Evolutionary conservation across 2,797 vertebrate genomes (phyloP), one percentile per base, ranked within the genome.

Genomic region (Neostethus bicornis): DNA sequence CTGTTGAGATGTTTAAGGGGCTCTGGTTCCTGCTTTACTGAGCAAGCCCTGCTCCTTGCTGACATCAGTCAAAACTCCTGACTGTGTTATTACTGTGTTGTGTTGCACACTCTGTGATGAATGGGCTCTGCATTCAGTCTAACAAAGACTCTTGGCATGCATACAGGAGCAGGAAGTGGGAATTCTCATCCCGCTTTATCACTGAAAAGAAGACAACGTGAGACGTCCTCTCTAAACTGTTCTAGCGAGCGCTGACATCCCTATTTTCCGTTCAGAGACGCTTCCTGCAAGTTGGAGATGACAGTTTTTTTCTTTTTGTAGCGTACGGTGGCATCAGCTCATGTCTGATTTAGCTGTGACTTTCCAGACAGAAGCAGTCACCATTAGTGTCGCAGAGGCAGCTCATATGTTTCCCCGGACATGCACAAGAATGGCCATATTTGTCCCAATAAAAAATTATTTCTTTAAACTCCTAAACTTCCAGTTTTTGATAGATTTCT

Each of bases 101-200:
- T 81, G 77, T 80, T 77, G 76, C 79, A 78, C 39, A 45, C 76
- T 65, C 62, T 7, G 72, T 85, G 78, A 86, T 84, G 82, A 89
- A 88, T 85, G 68, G 79, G 68, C 79, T 75, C 76, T 37, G 66
- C 81, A 66, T 84, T 79, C 70, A 78, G 72, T 7, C 63, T 51
- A 85, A 88, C 84, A 85, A 88, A 88, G 80, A 87, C 77, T 73
- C 72, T 82, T 85, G 85, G 85, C 80, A 72, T 82, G 80, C 75
- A 77, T 74, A 80, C 72, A 79, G 84, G 62, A 79, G 78, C 83
- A 80, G 85, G 79, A 87, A 83, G 82, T 75, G 77, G 77, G 79
- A 74, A 81, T 85, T 85, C 73, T 75, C 84, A 84, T 81, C 65
- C 80, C 73, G 81, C 83, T 87, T 84, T 79, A 85, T 87, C 77